Evolutionary conservation across 2,888 invertebrate species (phyloP), one percentile per base, ranked within the genome.

Genomic region (Desoria tigrina): DNA sequence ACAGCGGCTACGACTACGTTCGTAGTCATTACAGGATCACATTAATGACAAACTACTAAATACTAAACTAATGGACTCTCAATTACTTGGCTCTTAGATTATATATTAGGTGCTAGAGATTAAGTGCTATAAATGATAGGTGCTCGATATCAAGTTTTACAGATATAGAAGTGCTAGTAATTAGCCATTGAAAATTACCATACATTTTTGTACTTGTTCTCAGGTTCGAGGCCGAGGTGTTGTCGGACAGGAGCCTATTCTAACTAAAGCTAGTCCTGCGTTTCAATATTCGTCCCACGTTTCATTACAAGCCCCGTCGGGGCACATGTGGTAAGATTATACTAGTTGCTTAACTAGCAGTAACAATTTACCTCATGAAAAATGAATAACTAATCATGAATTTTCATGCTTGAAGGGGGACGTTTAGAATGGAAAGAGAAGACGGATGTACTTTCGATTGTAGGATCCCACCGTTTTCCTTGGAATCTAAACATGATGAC

Each of bases 261-360:
- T 98, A 65, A 93, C 94, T 51, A 86, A 89, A 68, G 85, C 87
- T 69, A 83, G 91, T 76, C 96, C 97, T 66, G 96, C 96, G 77
- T 98, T 97, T 83, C 98, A 98, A 82, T 98, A 98, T 81, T 94
- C 93, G 80, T 95, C 94, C 80, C 96, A 97, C 81, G 95, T 98
- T 61, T 94, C 94, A 77, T 84, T 98, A 74, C 96, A 97, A 83
- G 94, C 96, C 63, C 94, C 96, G 45, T 94, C 94, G 79, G 98
- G 98, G 9, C 97, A 98, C 79, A 94, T 96, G 94, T 95, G 95
- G 95, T 94, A 79, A 80, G 83, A 78, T 1, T 32, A 50, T 9
- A n/a, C n/a, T n/a, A n/a, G n/a, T n/a, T n/a, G n/a, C 37, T 16
- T 54, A n/a, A n/a, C n/a, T 18, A 32, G 7, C 37, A 32, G n/a